Percentiles rank a stretch among this genome's conserved stretches.
phyloP scores from a whole-genome alignment of 2,113 vertebrate genomes.

The Cyprinus carpio region DNA sequence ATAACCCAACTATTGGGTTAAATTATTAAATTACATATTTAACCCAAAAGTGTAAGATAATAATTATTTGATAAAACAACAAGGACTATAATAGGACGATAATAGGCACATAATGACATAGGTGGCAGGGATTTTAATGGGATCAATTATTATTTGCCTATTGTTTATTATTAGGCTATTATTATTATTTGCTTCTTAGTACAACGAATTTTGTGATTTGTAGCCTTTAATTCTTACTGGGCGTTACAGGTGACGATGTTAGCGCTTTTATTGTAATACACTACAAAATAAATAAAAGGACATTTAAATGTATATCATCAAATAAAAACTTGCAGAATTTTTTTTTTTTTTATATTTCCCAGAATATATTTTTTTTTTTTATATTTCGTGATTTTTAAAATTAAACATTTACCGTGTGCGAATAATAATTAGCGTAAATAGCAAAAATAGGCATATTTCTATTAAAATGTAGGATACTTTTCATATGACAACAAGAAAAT shows the following conservation, averaged over 20 bases:
- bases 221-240: neutral
- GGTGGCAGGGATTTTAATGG: neutral
- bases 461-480: neutral
- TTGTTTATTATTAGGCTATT: neutral
- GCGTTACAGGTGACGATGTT: too few relatives aligned
- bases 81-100: neutral
- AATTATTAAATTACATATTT: too few relatives aligned
- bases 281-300: too few relatives aligned
- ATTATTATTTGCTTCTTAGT: too few relatives aligned
- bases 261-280: too few relatives aligned
- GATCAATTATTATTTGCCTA: neutral
- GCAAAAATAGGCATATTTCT: neutral
- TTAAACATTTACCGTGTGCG: neutral
- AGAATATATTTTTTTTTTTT: too few relatives aligned
- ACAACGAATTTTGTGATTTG: neutral
- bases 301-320: too few relatives aligned
- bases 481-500: neutral
- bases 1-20: too few relatives aligned
- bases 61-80: neutral
- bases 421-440: neutral
- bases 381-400: neutral
- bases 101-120: neutral
- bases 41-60: too few relatives aligned
- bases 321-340: too few relatives aligned
- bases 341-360: too few relatives aligned